Percentiles rank a stretch among this genome's conserved stretches.
Evolutionary conservation across 1,140 invertebrate species (phyloP).

Genomic region (Gryon sp.): DNA sequence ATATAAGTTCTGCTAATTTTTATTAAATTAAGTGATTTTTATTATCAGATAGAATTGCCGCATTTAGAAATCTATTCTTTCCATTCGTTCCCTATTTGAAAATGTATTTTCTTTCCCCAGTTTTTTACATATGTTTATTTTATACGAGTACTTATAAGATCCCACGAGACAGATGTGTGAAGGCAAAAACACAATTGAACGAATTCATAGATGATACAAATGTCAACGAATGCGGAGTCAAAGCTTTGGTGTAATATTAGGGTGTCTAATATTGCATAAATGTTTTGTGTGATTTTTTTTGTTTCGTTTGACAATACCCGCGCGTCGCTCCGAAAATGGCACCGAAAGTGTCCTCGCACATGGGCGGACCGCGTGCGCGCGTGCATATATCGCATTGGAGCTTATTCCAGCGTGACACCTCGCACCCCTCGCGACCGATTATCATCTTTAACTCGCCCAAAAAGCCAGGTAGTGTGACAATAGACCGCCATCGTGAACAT

Average conservation of each 20-base stretch:
- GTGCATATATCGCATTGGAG: conserved; percentile 68
- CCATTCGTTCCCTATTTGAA: too few species aligned
- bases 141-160: conserved; percentile 7
- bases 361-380: conserved; percentile 64
- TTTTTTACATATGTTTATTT: conserved; percentile 2
- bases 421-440: conserved; percentile 73
- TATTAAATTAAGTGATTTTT: too few species aligned
- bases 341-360: conserved; percentile 51
- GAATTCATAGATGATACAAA: conserved; percentile 77
- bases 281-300: conserved; percentile 61
- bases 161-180: conserved; percentile 69
- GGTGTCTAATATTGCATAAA: conserved; percentile 76
- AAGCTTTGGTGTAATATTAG: conserved; percentile 65
- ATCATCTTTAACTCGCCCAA: conserved; percentile 73
- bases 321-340: conserved; percentile 50
- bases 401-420: conserved; percentile 75
- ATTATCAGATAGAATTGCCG: too few species aligned
- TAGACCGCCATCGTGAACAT: conserved; percentile 72
- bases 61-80: too few species aligned
- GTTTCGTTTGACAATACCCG: conserved; percentile 58
- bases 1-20: too few species aligned
- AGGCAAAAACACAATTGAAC: conserved; percentile 57
- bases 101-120: background rate
- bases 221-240: conserved; percentile 67
- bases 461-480: conserved; percentile 72